A percentile compares a stretch with the other conserved stretches of the same genome.
These are phyloP conservation scores for Melinaea menophilus DNA, from an alignment of 2,888 invertebrate species.

Conservation along the genomic window DNA sequence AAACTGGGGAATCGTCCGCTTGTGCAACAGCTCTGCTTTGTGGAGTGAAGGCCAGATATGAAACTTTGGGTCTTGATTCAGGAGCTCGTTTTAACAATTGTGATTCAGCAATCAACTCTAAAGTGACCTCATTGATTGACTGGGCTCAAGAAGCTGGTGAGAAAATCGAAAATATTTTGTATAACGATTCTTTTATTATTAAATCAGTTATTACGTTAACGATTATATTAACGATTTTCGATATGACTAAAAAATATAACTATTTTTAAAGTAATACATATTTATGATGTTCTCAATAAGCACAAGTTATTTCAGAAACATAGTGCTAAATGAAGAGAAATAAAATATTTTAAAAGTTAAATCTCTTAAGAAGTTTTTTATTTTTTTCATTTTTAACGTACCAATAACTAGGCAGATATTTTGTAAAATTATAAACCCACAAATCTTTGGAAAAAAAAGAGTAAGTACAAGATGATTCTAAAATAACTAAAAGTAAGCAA, in stretches of 20 bases:
- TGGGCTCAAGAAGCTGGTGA: slow-evolving; percentile 82
- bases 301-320: too few species aligned
- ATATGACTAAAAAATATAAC: too few species aligned
- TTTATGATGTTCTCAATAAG: too few species aligned
- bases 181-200: too few species aligned
- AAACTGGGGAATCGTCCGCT: slow-evolving; percentile 85
- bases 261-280: too few species aligned
- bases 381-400: background rate
- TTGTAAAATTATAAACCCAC: slow-evolving; percentile 13
- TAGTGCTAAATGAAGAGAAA: too few species aligned
- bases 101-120: slow-evolving; percentile 76
- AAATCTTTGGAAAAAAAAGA: too few species aligned
- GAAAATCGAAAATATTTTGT: slow-evolving; percentile 9
- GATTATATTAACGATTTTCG: too few species aligned
- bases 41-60: slow-evolving; percentile 83
- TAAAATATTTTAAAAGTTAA: too few species aligned
- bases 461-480: background rate
- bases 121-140: slow-evolving; percentile 79
- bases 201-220: too few species aligned
- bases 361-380: too few species aligned
- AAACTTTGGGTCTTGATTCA: slow-evolving; percentile 81
- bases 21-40: slow-evolving; percentile 84
- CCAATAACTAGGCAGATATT: background rate
- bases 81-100: slow-evolving; percentile 80
- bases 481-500: background rate